phyloP scores from a whole-genome alignment of 2,113 vertebrate species.

The Malurus melanocephalus region DNA sequence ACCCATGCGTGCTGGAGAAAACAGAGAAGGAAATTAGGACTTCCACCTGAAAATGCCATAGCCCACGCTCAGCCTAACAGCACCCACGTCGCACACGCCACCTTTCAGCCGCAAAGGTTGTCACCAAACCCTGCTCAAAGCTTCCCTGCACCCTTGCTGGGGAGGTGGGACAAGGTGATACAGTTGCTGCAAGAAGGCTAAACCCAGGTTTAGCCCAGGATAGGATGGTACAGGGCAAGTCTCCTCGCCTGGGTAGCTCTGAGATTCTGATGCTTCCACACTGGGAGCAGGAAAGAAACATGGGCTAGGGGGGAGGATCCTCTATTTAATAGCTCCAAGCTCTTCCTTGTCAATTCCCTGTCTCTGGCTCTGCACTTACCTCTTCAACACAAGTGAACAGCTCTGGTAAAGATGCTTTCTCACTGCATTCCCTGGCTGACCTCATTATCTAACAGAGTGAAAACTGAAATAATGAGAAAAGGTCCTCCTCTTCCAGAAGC shows the following conservation, averaged over 20 bases:
- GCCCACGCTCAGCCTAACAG: not conserved
- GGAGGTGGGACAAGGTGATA: not conserved
- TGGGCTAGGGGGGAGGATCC: no score
- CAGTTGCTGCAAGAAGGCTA: not conserved
- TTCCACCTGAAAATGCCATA: not conserved
- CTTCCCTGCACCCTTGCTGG: not conserved
- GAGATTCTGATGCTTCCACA: not conserved
- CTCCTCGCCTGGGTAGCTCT: not conserved
- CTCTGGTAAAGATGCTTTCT: not conserved
- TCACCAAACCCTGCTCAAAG: not conserved
- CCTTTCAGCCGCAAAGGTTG: not conserved
- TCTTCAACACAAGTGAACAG: not conserved
- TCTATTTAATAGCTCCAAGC: not conserved
- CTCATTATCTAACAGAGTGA: not conserved
- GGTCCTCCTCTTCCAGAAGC: not conserved
- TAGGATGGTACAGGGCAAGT: not conserved
- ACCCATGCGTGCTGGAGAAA: accelerated
- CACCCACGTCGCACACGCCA: not conserved
- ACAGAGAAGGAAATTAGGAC: not conserved
- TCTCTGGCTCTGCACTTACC: not conserved
- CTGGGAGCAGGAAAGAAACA: not conserved
- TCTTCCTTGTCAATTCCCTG: not conserved
- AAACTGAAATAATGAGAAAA: not conserved
- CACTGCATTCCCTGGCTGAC: not conserved
- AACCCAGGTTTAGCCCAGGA: not conserved